Percentiles rank a stretch among this genome's conserved stretches.
Evolutionary conservation across 2,113 vertebrate genomes (phyloP).

Genomic region (Saguinus midas): DNA sequence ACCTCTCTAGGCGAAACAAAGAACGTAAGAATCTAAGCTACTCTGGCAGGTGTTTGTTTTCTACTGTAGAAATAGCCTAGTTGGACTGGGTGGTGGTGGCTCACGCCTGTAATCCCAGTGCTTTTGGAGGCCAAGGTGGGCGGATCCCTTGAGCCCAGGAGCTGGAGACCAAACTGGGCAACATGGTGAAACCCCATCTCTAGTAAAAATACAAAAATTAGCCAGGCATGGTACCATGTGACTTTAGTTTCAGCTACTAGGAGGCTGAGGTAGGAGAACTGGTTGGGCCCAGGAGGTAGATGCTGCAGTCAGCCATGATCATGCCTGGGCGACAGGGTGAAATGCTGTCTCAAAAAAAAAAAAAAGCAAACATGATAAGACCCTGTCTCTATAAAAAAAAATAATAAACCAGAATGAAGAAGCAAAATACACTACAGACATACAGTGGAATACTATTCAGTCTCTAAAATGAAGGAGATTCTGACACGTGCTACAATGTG

Average conservation of each 20-base stretch:
- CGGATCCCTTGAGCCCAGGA: not conserved
- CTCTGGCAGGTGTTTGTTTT: not conserved
- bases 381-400: not conserved
- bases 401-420: not conserved
- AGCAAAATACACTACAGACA: not conserved
- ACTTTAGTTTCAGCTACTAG: not conserved
- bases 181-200: not conserved
- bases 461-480: not conserved
- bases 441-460: not conserved
- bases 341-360: not conserved
- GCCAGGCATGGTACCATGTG: not conserved
- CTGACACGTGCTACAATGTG: not conserved
- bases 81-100: too few relatives aligned
- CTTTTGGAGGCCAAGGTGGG: not conserved
- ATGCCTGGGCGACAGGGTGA: not conserved
- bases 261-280: not conserved
- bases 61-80: not conserved
- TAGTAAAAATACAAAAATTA: not conserved
- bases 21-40: not conserved
- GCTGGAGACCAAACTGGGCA: not conserved
- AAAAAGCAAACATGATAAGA: not conserved
- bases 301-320: not conserved
- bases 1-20: not conserved
- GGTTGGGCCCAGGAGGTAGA: not conserved
- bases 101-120: not conserved